Evolutionary conservation across 1,140 invertebrate species (phyloP).

Genomic region (Drosophila ohnishii): DNA sequence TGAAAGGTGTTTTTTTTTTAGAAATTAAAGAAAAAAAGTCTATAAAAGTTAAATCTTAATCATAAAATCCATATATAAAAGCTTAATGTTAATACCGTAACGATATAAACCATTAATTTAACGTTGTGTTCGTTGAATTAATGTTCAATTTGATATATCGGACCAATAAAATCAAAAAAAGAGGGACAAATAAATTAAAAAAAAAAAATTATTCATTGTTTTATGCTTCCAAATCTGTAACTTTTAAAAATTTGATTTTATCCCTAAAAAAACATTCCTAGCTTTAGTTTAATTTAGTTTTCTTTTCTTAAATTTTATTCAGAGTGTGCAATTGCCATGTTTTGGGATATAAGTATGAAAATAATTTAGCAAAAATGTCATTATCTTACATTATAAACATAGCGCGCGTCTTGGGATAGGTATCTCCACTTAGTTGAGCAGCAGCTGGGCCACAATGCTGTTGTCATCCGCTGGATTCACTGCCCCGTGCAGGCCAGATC

Average conservation of each 20-base stretch:
- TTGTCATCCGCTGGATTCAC: slow-evolving; percentile 64
- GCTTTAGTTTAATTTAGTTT: neutral
- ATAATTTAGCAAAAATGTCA: slow-evolving; percentile 55
- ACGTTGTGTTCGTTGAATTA: no score
- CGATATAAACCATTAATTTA: no score
- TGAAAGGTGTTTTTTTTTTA: neutral
- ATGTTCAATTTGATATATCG: no score
- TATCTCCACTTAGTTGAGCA: slow-evolving; percentile 49
- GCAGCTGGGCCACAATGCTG: slow-evolving; percentile 70
- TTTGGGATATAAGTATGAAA: slow-evolving; percentile 48
- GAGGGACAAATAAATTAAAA: no score
- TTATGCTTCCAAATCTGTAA: no score
- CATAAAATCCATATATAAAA: no score
- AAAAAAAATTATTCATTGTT: no score
- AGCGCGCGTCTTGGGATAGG: slow-evolving; percentile 23
- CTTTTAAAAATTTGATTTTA: no score
- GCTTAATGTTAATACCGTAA: no score
- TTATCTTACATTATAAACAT: slow-evolving; percentile 61
- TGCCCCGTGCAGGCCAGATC: slow-evolving; percentile 65
- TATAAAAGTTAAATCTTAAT: neutral
- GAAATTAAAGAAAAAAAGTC: neutral
- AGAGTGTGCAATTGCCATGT: slow-evolving; percentile 44
- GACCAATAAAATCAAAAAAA: no score
- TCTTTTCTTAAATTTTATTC: slow-evolving; percentile 52
- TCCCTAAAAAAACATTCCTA: neutral